phyloP scores from a whole-genome alignment of 2,888 invertebrate species.

The Epinotia ramella region DNA sequence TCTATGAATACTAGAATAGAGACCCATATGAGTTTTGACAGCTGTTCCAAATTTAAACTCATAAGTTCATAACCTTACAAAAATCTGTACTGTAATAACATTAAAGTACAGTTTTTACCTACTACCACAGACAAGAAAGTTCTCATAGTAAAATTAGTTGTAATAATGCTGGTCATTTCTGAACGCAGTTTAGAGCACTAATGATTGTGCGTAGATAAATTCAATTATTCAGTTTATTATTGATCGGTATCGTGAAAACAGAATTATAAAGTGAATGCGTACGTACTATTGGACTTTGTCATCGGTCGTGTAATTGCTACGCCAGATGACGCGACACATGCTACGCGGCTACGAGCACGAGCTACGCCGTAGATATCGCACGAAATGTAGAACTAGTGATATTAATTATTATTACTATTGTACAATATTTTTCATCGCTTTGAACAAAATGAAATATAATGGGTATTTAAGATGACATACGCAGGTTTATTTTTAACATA shows the following conservation, averaged over 20 bases:
- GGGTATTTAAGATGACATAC: neutral
- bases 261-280: slow-evolving; percentile 6
- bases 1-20: too few relatives aligned
- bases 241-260: neutral
- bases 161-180: too few relatives aligned
- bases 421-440: neutral
- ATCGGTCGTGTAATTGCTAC: slow-evolving; percentile 73
- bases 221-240: neutral
- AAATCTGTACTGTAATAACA: too few relatives aligned
- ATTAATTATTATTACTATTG: slow-evolving; percentile 21
- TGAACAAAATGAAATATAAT: neutral
- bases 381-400: slow-evolving; percentile 18
- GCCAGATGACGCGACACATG: slow-evolving; percentile 71
- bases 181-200: too few relatives aligned
- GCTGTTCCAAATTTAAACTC: too few relatives aligned
- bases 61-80: too few relatives aligned
- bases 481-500: neutral
- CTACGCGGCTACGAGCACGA: slow-evolving; percentile 56
- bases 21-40: too few relatives aligned
- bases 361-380: slow-evolving; percentile 45
- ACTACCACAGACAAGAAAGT: too few relatives aligned
- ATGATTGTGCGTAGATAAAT: too few relatives aligned
- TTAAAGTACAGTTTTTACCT: too few relatives aligned
- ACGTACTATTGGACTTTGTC: slow-evolving; percentile 51
- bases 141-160: too few relatives aligned